Evolutionary conservation across 2,888 invertebrate genomes (phyloP).

Genomic region (Leptarthrus brevirostris): DNA sequence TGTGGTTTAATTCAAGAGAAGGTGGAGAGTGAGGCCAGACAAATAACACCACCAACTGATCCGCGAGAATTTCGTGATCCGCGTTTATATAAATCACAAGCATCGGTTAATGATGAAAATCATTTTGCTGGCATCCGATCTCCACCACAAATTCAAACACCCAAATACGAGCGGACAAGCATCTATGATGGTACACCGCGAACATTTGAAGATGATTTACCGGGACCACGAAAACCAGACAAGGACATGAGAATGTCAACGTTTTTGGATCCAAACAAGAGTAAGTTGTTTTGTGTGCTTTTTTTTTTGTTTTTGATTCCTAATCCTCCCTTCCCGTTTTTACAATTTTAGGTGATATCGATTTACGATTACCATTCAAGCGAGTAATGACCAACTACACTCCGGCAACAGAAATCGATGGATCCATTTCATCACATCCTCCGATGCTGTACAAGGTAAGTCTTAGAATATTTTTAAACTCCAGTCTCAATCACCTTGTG

Average conservation of each 20-base stretch:
- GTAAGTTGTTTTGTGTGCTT: conserved; percentile 48
- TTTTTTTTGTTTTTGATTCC: background rate
- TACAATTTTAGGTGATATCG: conserved; percentile 74
- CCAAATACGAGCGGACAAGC: conserved; percentile 60
- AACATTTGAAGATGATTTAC: conserved; percentile 56
- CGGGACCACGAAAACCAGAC: conserved; percentile 57
- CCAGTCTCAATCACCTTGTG: background rate
- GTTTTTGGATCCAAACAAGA: conserved; percentile 56
- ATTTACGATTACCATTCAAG: conserved; percentile 84
- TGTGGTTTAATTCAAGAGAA: conserved; percentile 1
- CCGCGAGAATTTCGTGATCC: conserved; percentile 50
- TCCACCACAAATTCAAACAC: conserved; percentile 36
- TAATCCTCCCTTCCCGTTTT: too few relatives aligned
- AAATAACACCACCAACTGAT: background rate
- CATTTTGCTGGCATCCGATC: conserved; percentile 1
- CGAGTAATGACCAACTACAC: conserved; percentile 81
- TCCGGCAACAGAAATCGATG: conserved; percentile 89
- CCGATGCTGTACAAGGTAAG: conserved; percentile 77
- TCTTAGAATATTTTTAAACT: conserved; percentile 54
- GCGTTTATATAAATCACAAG: conserved; percentile 1
- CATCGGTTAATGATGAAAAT: background rate
- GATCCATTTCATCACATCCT: conserved; percentile 81
- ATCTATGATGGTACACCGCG: conserved; percentile 62
- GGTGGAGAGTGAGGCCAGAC: background rate
- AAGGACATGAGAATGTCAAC: conserved; percentile 60